Evolutionary conservation across 2,113 vertebrate genomes (phyloP), one percentile per base, ranked within the genome.

Genomic region (Callipepla californica): DNA sequence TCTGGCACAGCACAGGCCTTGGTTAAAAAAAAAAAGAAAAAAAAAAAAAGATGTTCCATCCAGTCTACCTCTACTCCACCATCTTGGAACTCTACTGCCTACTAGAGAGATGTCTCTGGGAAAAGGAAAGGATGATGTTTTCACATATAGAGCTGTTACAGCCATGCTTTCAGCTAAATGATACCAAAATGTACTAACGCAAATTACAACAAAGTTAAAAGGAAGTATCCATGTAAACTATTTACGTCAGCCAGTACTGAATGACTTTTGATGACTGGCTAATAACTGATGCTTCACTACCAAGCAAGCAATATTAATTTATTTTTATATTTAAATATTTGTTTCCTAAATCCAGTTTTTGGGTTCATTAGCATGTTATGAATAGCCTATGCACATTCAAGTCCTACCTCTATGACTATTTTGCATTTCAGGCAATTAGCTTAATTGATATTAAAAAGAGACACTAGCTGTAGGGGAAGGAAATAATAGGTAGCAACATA

Each of bases 381-480:
- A 47, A n/a, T 75, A 67, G 25, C 36, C 10, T 61, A 9, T 72
- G 6, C n/a, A 23, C 82, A 40, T 51, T n/a, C 6, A 65, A 51
- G 68, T 77, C 44, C 22, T 88, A 2, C 38, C 44, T 81, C 47
- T 91, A 32, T 59, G 26, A 20, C 34, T 40, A 16, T 73, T 89
- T 79, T 79, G 36, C 50, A 61, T 86, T 85, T 84, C 47, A 69
- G 75, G 53, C 36, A 87, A 73, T 91, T 91, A 76, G 7, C 36
- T 84, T 74, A 83, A 78, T 66, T 89, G 57, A 26, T 94, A 51
- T 78, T 85, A 65, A 40, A 44, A 87, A 80, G 38, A 87, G 30
- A 58, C n/a, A 45, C 22, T 86, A 87, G 87, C 51, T 93, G 40
- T 6, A 66, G 11, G 18, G 58, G 62, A 84, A 89, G 47, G 38